Conservation (phyloP, 2,113 vertebrate species). For the Hucho hucho region DNA sequence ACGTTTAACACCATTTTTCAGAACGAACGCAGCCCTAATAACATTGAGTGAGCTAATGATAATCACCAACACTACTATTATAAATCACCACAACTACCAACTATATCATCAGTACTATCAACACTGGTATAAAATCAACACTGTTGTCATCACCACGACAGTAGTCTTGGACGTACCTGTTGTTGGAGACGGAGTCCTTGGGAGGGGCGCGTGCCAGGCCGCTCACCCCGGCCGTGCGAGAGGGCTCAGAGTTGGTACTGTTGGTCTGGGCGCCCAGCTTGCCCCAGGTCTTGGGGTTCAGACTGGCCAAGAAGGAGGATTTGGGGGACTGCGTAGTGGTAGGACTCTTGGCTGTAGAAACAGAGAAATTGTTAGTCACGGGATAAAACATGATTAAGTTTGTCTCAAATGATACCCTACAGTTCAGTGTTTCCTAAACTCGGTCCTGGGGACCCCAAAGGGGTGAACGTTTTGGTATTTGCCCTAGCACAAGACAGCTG, state of each 20-base stretch:
- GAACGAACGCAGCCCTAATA: too few relatives aligned
- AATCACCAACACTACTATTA: too few relatives aligned
- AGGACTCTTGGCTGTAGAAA: conserved; percentile 89
- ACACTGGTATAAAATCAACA: background rate
- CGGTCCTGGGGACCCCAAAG: too few relatives aligned
- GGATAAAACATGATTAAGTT: too few relatives aligned
- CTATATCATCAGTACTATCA: background rate
- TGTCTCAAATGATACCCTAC: too few relatives aligned
- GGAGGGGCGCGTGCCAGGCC: conserved; percentile 91
- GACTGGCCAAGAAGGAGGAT: conserved; percentile 97
- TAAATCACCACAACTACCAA: too few relatives aligned
- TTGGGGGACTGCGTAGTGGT: conserved; percentile 98
- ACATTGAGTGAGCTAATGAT: too few relatives aligned
- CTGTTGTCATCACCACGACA: background rate
- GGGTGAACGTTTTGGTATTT: too few relatives aligned
- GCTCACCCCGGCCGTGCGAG: conserved; percentile 93
- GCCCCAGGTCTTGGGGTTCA: conserved; percentile 98
- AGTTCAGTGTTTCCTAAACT: too few relatives aligned
- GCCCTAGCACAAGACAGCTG: too few relatives aligned
- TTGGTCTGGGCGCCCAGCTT: conserved; percentile 95
- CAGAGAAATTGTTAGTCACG: background rate
- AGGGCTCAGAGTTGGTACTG: conserved; percentile 94
- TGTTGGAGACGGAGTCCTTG: conserved; percentile 96
- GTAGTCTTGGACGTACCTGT: conserved; percentile 76
- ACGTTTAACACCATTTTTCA: too few relatives aligned